Evolutionary conservation across 1,140 invertebrate genomes (phyloP), one percentile per base, ranked within the genome.

Genomic region (Saxidomus purpurata): DNA sequence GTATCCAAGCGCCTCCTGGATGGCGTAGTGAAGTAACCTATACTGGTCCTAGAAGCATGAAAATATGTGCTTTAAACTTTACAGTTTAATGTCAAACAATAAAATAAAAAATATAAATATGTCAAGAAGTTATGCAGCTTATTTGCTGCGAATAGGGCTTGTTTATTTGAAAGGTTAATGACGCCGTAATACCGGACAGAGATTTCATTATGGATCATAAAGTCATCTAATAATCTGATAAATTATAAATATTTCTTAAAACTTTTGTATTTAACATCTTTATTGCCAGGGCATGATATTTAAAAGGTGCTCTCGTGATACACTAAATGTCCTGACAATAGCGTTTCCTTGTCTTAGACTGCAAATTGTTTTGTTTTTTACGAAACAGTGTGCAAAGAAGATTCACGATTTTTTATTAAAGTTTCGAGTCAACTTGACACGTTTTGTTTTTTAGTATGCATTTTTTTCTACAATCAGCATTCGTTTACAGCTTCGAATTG

Each of bases 21-120:
- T 90, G 38, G 92, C 93, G 94, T 99, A 99, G 95, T 99, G 98
- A 83, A 99, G 99, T 95, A 99, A 99, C 74, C 99, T 98, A 95
- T 99, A 99, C 95, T 99, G 99, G 95, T 99, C 99, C 96, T 93
- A 49, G 28, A 86, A 61, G 28, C 28, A 71, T 15, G 22, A 22
- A 38, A 38, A 71, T 28, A 28, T 63, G 59, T 9, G 8, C 28
- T 28, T 63, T n/a, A 63, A n/a, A 11, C 4, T 9, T 0, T 15
- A 4, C n/a, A 13, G n/a, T 22, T 55, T 63, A 63, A 63, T 63
- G 59, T 63, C 59, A 63, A 63, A 63, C 4, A 63, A 4, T 9
- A 55, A 28, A n/a, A 15, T 63, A n/a, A 19, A 25, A 25, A 28
- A 63, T n/a, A 55, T 63, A 63, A 63, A 63, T 28, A 1, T 63